Evolutionary conservation across 30 jellyfish, hydroid and myxozoan genomes (phyloP).

Genomic region (Pelagia noctiluca): DNA sequence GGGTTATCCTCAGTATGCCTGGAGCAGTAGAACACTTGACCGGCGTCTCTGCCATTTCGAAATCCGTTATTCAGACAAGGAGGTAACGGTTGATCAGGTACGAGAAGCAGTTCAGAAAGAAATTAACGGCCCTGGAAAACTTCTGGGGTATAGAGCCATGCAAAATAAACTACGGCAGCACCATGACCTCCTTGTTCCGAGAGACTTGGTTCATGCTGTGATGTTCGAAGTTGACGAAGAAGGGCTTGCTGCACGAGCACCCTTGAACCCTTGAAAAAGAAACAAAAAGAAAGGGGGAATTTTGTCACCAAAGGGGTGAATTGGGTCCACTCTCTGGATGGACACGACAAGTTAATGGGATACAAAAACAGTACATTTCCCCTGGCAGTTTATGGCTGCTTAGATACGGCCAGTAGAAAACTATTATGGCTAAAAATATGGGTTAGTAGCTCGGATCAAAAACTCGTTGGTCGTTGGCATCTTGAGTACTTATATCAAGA

Average conservation of each 20-base stretch:
- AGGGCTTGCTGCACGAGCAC: conserved; percentile 43
- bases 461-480: conserved; percentile 12
- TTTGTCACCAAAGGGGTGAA: too few species aligned
- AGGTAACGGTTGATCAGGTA: conserved; percentile 18
- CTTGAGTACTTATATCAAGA: conserved; percentile 2
- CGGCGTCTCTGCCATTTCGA: conserved; percentile 39
- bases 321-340: too few species aligned
- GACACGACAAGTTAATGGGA: too few species aligned
- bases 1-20: too few species aligned
- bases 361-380: too few species aligned
- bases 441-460: conserved; percentile 9
- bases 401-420: conserved; percentile 32
- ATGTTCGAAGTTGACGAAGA: conserved; percentile 29
- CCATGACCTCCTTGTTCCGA: conserved; percentile 15
- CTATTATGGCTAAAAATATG: conserved; percentile 14
- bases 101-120: conserved; percentile 31
- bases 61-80: neutral
- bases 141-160: conserved; percentile 68
- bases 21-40: too few species aligned
- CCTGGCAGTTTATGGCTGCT: conserved; percentile 32
- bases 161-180: conserved; percentile 2
- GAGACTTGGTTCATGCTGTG: conserved; percentile 15
- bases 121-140: conserved; percentile 61
- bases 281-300: neutral
- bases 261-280: neutral